Percentiles rank a stretch among this genome's conserved stretches.
These are phyloP conservation scores for Smutsia temminckii DNA, from an alignment of 2,797 vertebrate genomes.

Conservation along the genomic window DNA sequence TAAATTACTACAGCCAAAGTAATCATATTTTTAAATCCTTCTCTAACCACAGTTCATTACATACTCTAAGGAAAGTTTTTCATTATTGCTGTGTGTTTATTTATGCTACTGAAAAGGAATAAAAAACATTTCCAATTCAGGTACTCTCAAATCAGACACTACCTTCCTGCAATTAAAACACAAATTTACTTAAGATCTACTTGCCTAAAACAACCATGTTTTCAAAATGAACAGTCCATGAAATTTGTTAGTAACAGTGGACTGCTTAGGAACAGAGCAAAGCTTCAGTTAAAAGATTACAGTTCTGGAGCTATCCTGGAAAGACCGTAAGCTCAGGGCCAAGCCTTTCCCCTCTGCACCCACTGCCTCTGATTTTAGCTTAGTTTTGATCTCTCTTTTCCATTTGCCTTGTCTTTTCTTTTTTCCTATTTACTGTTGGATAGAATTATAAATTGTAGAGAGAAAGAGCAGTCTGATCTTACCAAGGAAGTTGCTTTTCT, in stretches of 20 bases:
- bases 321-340: background rate
- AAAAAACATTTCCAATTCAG: slow-evolving; percentile 16
- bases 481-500: slow-evolving; percentile 44
- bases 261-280: background rate
- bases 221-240: background rate
- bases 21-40: slow-evolving; percentile 33
- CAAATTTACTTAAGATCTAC: slow-evolving; percentile 45
- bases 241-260: background rate
- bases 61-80: slow-evolving; percentile 21
- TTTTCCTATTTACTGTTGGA: background rate
- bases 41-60: slow-evolving; percentile 16
- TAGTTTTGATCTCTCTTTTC: background rate
- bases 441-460: background rate
- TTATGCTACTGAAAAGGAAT: slow-evolving; percentile 22
- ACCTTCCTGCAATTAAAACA: slow-evolving; percentile 46
- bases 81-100: slow-evolving; percentile 49
- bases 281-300: background rate
- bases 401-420: background rate
- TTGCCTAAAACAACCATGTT: slow-evolving; percentile 22
- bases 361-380: background rate
- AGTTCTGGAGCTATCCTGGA: background rate
- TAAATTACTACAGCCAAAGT: slow-evolving; percentile 34
- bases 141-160: background rate
- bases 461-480: slow-evolving; percentile 31
- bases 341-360: background rate